A percentile compares a stretch with the other conserved stretches of the same genome.
These are phyloP conservation scores for Phylloscopus trochiloides DNA, from an alignment of 2,113 vertebrate species.

Conservation along the genomic window DNA sequence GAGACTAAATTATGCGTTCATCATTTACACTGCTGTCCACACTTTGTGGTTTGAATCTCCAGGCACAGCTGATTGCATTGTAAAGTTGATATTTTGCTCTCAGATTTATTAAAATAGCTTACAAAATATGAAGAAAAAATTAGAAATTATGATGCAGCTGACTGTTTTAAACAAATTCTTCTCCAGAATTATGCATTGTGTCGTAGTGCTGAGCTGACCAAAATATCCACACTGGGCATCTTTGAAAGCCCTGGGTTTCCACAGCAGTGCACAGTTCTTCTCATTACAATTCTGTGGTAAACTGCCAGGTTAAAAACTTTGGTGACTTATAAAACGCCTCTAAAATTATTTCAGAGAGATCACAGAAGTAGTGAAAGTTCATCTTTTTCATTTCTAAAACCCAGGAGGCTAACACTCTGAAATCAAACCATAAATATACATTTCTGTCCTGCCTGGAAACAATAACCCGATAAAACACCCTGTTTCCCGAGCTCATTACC, in stretches of 20 bases:
- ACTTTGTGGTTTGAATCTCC: background rate
- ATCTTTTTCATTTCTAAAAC: conserved; percentile 66
- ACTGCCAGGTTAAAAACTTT: conserved; percentile 49
- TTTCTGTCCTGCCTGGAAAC: conserved; percentile 60
- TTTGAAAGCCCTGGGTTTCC: background rate
- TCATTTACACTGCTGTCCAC: conserved; percentile 14
- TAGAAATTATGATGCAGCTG: background rate
- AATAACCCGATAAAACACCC: conserved; percentile 50
- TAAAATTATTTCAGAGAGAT: conserved; percentile 57
- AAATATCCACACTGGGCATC: background rate
- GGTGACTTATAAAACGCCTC: conserved; percentile 28
- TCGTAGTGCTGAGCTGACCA: background rate
- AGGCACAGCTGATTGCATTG: background rate
- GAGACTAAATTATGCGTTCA: background rate
- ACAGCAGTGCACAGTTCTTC: background rate
- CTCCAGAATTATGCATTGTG: background rate
- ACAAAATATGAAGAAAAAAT: background rate
- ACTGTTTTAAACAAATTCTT: background rate
- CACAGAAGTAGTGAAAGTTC: conserved; percentile 52
- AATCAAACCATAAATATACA: conserved; percentile 68
- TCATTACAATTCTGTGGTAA: background rate
- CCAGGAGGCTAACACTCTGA: conserved; percentile 37
- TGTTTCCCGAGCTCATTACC: conserved; percentile 53
- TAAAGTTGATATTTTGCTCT: background rate
- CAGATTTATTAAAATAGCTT: background rate